Percentiles rank a stretch among this genome's conserved stretches.
These are phyloP conservation scores for Pampus argenteus DNA, from an alignment of 2,797 vertebrate species.

Conservation along the genomic window DNA sequence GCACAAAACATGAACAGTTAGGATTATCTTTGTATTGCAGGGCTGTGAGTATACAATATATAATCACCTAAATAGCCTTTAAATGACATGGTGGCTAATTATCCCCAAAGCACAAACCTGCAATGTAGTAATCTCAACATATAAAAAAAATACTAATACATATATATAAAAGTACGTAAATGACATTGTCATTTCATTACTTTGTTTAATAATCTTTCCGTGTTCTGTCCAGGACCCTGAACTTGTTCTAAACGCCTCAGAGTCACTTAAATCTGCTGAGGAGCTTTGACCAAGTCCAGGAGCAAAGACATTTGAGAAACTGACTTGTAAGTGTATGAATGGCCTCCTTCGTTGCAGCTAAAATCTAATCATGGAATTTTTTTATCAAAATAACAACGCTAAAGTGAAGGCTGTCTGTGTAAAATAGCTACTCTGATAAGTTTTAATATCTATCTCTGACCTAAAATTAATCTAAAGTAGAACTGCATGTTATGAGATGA, in stretches of 20 bases:
- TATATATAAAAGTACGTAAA: not conserved
- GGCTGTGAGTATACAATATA: not conserved
- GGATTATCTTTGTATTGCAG: not conserved
- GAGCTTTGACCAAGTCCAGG: conserved; percentile 91
- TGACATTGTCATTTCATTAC: not conserved
- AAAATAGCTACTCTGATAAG: not conserved
- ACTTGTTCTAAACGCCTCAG: conserved; percentile 91
- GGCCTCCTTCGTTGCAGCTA: not conserved
- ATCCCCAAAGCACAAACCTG: not conserved
- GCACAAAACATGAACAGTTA: not conserved
- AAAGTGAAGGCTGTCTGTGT: not conserved
- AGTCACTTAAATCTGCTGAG: conserved; percentile 81
- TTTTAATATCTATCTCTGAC: not conserved
- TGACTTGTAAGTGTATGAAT: not conserved
- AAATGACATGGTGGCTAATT: not conserved
- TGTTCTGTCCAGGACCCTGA: conserved; percentile 78
- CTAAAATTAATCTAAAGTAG: not conserved
- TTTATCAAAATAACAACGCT: not conserved
- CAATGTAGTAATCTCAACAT: not conserved
- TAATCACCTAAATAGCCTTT: not conserved
- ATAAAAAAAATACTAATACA: not conserved
- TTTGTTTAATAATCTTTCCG: not conserved
- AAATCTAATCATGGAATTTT: not conserved
- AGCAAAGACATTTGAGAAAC: conserved; percentile 66
- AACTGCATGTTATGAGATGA: conserved; percentile 19